Evolutionary conservation across 1,140 invertebrate species (phyloP).

Genomic region (Atta texana): DNA sequence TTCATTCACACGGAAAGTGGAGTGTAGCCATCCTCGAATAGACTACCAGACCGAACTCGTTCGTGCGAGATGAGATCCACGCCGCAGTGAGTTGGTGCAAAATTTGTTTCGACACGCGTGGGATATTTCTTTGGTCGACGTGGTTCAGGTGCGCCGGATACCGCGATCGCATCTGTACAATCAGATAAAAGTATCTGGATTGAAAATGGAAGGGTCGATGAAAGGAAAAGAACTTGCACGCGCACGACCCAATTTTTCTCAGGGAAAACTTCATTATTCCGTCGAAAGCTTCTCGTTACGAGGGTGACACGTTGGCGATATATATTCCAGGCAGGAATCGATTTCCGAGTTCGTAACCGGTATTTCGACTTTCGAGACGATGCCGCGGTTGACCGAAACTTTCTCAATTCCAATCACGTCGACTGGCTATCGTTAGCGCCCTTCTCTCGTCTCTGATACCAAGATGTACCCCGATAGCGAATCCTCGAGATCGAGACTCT

Average conservation of each 20-base stretch:
- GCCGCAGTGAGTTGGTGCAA: not conserved
- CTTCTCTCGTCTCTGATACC: slow-evolving; percentile 34
- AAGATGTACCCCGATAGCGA: slow-evolving; percentile 32
- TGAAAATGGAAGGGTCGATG: not conserved
- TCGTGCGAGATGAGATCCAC: not conserved
- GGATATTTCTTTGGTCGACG: slow-evolving; percentile 17
- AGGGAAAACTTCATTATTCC: slow-evolving; percentile 59
- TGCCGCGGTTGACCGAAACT: slow-evolving; percentile 57
- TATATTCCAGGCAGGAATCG: slow-evolving; percentile 60
- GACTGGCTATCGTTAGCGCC: slow-evolving; percentile 61
- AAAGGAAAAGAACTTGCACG: slow-evolving; percentile 3
- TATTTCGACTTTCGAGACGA: slow-evolving; percentile 62
- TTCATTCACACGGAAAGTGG: slow-evolving; percentile 30
- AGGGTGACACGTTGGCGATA: slow-evolving; percentile 46
- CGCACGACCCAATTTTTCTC: slow-evolving; percentile 48
- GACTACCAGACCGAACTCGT: not conserved
- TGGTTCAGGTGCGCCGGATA: not conserved
- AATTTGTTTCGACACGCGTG: slow-evolving; percentile 37
- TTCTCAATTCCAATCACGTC: slow-evolving; percentile 68
- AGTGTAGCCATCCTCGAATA: slow-evolving; percentile 10
- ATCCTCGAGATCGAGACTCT: slow-evolving; percentile 15
- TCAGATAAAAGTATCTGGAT: slow-evolving; percentile 44
- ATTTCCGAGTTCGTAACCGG: slow-evolving; percentile 57
- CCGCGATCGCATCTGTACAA: slow-evolving; percentile 11
- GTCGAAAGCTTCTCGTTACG: slow-evolving; percentile 54